A percentile compares a stretch with the other conserved stretches of the same genome.
Evolutionary conservation across 2,888 invertebrate species (phyloP).

Genomic region (Epinotia ramella): DNA sequence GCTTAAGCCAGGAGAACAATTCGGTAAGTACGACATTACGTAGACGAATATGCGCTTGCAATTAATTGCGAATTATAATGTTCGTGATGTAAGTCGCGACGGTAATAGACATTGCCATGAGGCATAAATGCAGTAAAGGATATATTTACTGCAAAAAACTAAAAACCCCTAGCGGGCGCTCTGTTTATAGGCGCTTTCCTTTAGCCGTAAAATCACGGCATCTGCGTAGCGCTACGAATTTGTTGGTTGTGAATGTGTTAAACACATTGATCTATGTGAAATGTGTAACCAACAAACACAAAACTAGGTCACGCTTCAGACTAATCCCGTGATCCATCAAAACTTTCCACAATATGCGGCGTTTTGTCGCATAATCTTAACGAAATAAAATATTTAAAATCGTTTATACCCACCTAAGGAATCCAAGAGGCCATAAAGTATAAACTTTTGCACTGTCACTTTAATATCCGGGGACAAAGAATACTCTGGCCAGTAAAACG

Average conservation of each 20-base stretch:
- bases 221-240: no score
- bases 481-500: background rate
- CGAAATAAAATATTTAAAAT: constrained; percentile 3
- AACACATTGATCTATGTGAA: background rate
- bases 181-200: no score
- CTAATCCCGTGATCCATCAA: background rate
- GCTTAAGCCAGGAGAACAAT: background rate
- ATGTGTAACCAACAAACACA: background rate
- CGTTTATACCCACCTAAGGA: constrained; percentile 14
- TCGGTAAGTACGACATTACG: background rate
- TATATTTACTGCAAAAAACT: no score
- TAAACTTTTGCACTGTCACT: constrained; percentile 41
- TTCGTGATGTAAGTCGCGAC: no score
- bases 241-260: no score
- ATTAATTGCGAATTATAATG: no score
- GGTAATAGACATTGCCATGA: no score
- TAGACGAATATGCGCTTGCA: background rate
- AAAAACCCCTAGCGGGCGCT: no score
- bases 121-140: no score
- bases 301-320: background rate
- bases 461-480: constrained; percentile 39
- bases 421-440: constrained; percentile 29
- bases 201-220: no score
- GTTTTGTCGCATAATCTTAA: background rate
- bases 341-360: background rate